phyloP scores from a whole-genome alignment of 2,888 invertebrate genomes.

The Eilema caniola region DNA sequence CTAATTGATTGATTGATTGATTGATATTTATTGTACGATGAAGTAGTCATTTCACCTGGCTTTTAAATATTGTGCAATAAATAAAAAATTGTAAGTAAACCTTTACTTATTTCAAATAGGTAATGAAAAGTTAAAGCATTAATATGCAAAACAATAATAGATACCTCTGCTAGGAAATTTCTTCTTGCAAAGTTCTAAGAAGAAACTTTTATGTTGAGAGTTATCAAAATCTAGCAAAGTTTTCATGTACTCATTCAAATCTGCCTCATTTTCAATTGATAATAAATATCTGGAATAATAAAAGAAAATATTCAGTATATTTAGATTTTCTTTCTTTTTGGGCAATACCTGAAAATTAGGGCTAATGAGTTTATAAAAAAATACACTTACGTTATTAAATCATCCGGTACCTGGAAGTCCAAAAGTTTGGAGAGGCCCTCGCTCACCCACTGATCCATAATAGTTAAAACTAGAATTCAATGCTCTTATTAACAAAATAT shows the following conservation, averaged over 20 bases:
- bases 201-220: conserved; percentile 89
- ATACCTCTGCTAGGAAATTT: conserved; percentile 79
- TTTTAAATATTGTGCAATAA: conserved; percentile 13
- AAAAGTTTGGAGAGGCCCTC: conserved; percentile 89
- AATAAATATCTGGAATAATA: conserved; percentile 89
- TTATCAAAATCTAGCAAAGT: conserved; percentile 90
- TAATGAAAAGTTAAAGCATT: background rate
- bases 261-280: conserved; percentile 90
- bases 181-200: conserved; percentile 86
- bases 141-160: background rate
- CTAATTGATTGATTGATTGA: no score
- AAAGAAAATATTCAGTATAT: background rate
- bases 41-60: background rate
- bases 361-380: no score
- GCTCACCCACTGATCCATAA: conserved; percentile 89
- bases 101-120: background rate
- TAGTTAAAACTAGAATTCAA: conserved; percentile 14
- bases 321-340: background rate
- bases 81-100: background rate
- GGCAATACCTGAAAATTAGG: background rate
- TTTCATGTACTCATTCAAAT: conserved; percentile 92
- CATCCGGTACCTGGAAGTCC: conserved; percentile 89
- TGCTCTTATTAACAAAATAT: background rate
- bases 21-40: no score
- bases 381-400: conserved; percentile 89